A percentile compares a stretch with the other conserved stretches of the same genome.
Evolutionary conservation across 2,888 invertebrate genomes (phyloP).

Genomic region (Caenorhabditis sp.): DNA sequence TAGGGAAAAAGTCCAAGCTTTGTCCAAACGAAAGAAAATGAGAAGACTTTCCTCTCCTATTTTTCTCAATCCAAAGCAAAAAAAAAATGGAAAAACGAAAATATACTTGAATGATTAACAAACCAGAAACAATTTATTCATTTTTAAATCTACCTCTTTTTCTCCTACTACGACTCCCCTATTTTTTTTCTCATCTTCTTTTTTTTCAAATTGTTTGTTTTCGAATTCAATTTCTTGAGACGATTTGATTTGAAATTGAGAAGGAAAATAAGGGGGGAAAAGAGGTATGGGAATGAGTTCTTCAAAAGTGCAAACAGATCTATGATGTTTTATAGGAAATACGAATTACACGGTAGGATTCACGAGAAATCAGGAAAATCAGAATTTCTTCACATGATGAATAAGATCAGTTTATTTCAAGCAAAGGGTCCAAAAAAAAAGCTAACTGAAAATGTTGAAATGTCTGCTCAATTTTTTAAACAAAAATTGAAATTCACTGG

Average conservation of each 20-base stretch:
- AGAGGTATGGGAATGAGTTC: background rate
- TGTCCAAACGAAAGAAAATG: background rate
- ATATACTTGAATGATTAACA: conserved; percentile 2
- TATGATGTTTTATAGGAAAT: background rate
- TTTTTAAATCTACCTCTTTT: background rate
- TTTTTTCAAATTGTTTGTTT: background rate
- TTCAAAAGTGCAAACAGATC: background rate
- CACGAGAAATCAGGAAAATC: background rate
- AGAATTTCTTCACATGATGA: too few relatives aligned
- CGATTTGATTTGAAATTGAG: background rate
- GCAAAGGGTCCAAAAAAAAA: too few relatives aligned
- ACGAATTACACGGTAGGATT: too few relatives aligned
- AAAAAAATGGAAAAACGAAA: background rate
- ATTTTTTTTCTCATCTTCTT: background rate
- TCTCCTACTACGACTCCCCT: background rate
- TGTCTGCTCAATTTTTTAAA: too few relatives aligned
- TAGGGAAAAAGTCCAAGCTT: too few relatives aligned
- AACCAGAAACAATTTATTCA: conserved; percentile 2
- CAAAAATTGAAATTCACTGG: too few relatives aligned
- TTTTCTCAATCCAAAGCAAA: background rate
- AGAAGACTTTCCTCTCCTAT: background rate
- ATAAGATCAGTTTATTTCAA: too few relatives aligned
- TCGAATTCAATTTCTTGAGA: background rate
- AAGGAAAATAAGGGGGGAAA: background rate
- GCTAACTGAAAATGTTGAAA: too few relatives aligned